A percentile compares a stretch with the other conserved stretches of the same genome.
These are phyloP conservation scores for Cotesia chilonis DNA, from an alignment of 1,140 invertebrate genomes.

Conservation along the genomic window DNA sequence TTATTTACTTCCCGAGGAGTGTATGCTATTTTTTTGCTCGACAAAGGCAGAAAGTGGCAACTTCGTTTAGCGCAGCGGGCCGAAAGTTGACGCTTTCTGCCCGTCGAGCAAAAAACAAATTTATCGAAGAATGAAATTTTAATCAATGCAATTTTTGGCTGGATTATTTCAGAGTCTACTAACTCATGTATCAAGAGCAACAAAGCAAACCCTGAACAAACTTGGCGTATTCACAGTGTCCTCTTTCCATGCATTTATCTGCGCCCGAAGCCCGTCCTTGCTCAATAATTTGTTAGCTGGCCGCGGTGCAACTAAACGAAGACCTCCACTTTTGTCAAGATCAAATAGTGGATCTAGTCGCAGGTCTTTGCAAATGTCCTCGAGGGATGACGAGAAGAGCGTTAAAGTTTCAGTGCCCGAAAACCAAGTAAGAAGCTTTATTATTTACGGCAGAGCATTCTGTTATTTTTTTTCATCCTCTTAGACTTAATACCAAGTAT, in stretches of 20 bases:
- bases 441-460: too few relatives aligned
- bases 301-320: conserved; percentile 85
- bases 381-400: conserved; percentile 85
- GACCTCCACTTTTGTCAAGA: conserved; percentile 85
- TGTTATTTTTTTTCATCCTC: neutral
- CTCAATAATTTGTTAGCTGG: conserved; percentile 92
- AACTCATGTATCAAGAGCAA: conserved; percentile 92
- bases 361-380: conserved; percentile 83
- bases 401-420: conserved; percentile 92
- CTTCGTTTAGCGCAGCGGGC: too few relatives aligned
- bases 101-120: too few relatives aligned
- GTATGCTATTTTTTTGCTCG: too few relatives aligned
- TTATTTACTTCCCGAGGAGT: too few relatives aligned
- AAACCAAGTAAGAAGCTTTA: conserved; percentile 70
- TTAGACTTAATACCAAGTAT: neutral
- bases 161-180: conserved; percentile 83
- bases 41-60: too few relatives aligned
- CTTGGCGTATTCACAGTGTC: conserved; percentile 97
- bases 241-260: conserved; percentile 97
- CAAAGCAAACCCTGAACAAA: conserved; percentile 93
- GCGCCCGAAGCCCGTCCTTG: conserved; percentile 90
- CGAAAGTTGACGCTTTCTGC: too few relatives aligned
- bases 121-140: neutral
- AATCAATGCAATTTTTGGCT: conserved; percentile 14
- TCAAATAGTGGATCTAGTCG: conserved; percentile 87